phyloP scores from a whole-genome alignment of 2,113 vertebrate genomes.

The Urocolius indicus region DNA sequence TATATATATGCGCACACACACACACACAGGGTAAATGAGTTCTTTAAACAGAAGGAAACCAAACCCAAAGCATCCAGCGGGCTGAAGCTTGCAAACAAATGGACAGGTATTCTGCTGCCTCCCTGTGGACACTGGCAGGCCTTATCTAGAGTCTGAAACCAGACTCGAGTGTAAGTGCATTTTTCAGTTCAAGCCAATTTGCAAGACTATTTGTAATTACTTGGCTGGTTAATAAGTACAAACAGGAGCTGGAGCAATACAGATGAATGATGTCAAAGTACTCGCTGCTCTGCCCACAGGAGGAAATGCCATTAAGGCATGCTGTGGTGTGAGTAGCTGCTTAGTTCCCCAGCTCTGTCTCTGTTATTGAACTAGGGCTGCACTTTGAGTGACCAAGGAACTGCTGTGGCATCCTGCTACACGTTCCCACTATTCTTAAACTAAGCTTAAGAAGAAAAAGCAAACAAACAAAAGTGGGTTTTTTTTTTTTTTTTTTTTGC shows the following conservation, averaged over 20 bases:
- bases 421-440: background rate
- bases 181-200: background rate
- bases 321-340: background rate
- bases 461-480: background rate
- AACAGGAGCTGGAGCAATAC: background rate
- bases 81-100: background rate
- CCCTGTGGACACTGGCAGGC: constrained; percentile 57
- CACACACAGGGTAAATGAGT: background rate
- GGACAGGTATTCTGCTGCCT: constrained; percentile 64
- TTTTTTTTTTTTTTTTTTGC: too few species aligned
- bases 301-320: background rate
- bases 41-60: background rate
- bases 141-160: background rate
- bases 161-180: background rate
- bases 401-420: background rate
- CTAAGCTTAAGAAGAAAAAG: background rate
- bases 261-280: background rate
- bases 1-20: too few species aligned
- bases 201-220: background rate
- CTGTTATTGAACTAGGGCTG: background rate
- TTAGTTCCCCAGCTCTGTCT: rapidly evolving
- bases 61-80: background rate
- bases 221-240: background rate
- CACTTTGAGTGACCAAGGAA: background rate
- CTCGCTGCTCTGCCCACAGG: background rate